A percentile compares a stretch with the other conserved stretches of the same genome.
phyloP scores from a whole-genome alignment of 2,888 invertebrate species.

The Herminia tarsipennalis region DNA sequence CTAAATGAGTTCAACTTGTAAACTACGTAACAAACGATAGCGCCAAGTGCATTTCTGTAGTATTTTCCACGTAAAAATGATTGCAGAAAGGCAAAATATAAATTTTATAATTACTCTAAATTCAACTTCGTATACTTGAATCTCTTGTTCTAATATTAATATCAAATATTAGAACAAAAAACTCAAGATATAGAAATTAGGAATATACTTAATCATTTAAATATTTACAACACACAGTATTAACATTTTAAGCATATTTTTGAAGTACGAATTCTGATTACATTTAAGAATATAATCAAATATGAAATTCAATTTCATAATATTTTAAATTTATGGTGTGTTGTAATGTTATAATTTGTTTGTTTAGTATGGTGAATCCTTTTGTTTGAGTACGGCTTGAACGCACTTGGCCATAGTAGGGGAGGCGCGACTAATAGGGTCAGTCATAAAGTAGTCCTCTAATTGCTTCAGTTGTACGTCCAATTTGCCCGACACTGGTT shows the following conservation, averaged over 20 bases:
- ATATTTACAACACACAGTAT: slow-evolving; percentile 35
- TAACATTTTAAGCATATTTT: not conserved
- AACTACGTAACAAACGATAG: slow-evolving; percentile 46
- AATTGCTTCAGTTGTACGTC: slow-evolving; percentile 91
- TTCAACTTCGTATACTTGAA: slow-evolving; percentile 7
- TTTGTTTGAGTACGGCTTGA: slow-evolving; percentile 93
- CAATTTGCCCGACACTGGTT: slow-evolving; percentile 85
- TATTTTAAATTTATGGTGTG: slow-evolving; percentile 36
- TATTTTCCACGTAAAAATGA: slow-evolving; percentile 77
- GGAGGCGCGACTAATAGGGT: slow-evolving; percentile 97
- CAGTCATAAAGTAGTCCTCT: slow-evolving; percentile 97
- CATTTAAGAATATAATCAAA: not conserved
- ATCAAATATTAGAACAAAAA: slow-evolving; percentile 13
- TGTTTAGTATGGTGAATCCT: slow-evolving; percentile 71
- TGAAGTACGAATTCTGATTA: not conserved
- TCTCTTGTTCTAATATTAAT: slow-evolving; percentile 15
- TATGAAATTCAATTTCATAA: not conserved
- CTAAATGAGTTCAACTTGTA: too few species aligned
- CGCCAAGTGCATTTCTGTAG: slow-evolving; percentile 67
- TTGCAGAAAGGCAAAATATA: slow-evolving; percentile 75
- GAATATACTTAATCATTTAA: slow-evolving; percentile 48
- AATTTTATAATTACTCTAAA: slow-evolving; percentile 55
- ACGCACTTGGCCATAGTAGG: slow-evolving; percentile 99
- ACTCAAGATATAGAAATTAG: slow-evolving; percentile 50
- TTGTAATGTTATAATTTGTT: slow-evolving; percentile 11